Evolutionary conservation across 2,113 vertebrate species (phyloP).

Genomic region (Sitta europaea): DNA sequence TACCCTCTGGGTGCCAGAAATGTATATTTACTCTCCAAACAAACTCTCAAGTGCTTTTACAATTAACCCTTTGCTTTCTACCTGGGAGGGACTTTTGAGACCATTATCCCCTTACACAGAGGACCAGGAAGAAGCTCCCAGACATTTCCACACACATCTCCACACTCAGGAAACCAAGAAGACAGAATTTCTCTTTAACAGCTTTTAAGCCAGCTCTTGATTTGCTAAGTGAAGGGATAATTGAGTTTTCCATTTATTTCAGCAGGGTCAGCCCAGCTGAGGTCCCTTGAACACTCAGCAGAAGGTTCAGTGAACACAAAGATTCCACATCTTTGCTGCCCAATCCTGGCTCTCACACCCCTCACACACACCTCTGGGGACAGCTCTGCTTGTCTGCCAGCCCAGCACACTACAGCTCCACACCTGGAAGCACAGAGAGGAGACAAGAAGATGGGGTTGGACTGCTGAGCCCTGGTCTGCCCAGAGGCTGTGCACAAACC

Average conservation of each 20-base stretch:
- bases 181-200: background rate
- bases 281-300: background rate
- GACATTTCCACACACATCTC: background rate
- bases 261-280: background rate
- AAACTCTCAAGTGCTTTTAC: background rate
- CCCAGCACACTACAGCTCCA: background rate
- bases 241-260: background rate
- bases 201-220: background rate
- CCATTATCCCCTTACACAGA: fast-evolving
- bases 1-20: conserved; percentile 21
- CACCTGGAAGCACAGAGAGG: background rate
- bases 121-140: background rate
- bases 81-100: background rate
- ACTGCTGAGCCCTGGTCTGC: background rate
- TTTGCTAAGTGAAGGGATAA: background rate
- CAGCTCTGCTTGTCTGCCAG: background rate
- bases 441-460: background rate
- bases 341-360: background rate
- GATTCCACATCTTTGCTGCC: background rate
- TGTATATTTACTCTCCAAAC: conserved; percentile 12
- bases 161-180: fast-evolving
- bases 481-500: background rate
- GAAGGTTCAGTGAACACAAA: fast-evolving
- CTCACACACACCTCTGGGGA: background rate
- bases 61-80: background rate